Conservation (phyloP, 1,140 invertebrate species). For the Olivierus martensii region DNA sequence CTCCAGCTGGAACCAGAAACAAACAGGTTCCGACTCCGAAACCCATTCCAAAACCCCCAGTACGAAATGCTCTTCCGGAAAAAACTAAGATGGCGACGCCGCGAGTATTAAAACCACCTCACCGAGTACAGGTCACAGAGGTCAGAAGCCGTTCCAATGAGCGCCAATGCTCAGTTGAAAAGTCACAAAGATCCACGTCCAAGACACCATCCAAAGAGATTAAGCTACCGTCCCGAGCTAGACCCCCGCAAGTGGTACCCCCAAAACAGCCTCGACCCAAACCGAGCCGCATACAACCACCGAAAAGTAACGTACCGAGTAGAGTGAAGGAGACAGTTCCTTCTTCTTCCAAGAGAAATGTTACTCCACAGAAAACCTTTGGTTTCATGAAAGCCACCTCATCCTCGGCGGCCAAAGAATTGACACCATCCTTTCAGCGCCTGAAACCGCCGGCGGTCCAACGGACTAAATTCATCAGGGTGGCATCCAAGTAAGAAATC, state of each 20-base stretch:
- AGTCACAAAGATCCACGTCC: not conserved
- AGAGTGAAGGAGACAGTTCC: not conserved
- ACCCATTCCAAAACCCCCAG: not conserved
- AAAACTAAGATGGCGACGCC: not conserved
- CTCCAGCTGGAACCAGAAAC: conserved; percentile 60
- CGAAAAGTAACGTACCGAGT: too few species aligned
- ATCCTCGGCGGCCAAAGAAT: conserved; percentile 11
- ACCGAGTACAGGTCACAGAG: not conserved
- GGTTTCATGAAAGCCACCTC: conserved; percentile 17
- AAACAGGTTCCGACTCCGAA: not conserved
- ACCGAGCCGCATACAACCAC: too few species aligned
- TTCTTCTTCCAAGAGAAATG: not conserved
- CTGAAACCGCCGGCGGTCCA: too few species aligned
- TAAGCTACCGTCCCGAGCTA: not conserved
- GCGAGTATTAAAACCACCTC: not conserved
- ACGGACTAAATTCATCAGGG: too few species aligned
- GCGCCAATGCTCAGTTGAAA: not conserved
- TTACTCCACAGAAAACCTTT: not conserved
- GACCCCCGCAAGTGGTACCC: not conserved
- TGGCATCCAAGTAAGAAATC: too few species aligned
- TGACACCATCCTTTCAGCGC: not conserved
- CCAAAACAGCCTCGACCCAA: not conserved
- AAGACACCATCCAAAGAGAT: not conserved
- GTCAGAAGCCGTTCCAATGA: not conserved
- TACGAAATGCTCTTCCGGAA: not conserved